Base-by-base conservation (phyloP, 2,113 vertebrate species). In the Daboia siamensis region DNA sequence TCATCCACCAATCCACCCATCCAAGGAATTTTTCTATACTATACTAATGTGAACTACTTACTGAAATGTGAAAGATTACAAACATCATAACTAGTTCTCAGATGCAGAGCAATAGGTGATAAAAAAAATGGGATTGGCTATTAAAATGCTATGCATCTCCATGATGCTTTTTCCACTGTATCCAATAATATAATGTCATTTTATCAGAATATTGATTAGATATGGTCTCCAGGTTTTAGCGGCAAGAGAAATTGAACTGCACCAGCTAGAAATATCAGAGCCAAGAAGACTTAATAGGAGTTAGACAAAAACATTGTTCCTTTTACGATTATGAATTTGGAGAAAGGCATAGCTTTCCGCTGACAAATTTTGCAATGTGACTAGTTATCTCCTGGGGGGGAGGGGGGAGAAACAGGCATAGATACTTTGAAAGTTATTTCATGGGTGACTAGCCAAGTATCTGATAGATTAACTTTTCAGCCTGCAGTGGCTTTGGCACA, bases 371-470 rank as follows among this genome's bases (percentile, higher is more conserved):
- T 90, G 56, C 52, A 57, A 64, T 90, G 29, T 64, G 74, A 74
- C 74, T 80, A 86, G 92, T 90, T 93, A 88, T 93, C 74, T 57
- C 64, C 20, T 93, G 55, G 29, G 33, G 55, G 29, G 33, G 7
- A 9, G 23, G 26, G 9, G 33, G 7, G 0, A 20, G 39, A 52
- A 44, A 9, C 69, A 86, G 74, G 13, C 74, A 86, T 23, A 86
- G 80, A 90, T 90, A 86, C n/a, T 48, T 86, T n/a, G 54, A 90
- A 92, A 90, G 46, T 93, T 89, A 93, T 93, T 93, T 93, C 88
- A 93, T 88, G 90, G 92, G 80, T 93, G 92, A 93, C 92, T 93
- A 86, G 52, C n/a, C 92, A 93, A 93, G 74, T 86, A 90, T 93
- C 88, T 90, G 56, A 86, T 48, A 90, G 84, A 93, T 93, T 93